Base-by-base conservation (phyloP, 2,888 invertebrate species). In the Erebia aethiops region DNA sequence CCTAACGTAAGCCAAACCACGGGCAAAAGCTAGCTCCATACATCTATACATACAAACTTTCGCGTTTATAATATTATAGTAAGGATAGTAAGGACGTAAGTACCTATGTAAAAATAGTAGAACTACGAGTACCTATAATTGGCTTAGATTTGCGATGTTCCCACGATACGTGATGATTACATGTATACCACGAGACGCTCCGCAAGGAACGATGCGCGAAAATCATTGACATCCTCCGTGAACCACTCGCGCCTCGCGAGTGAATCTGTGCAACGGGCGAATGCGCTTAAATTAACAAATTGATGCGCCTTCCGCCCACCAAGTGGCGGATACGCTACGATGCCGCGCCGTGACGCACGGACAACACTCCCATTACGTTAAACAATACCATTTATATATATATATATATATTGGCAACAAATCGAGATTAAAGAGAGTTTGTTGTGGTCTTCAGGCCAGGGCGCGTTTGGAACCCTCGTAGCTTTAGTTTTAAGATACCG, bases 221-320 rank as follows among this genome's bases (percentile, higher is more conserved):
- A 80, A 81, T 80, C 78, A 80, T 79, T 80, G 80, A 79, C 80
- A 81, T 81, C 81, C 79, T 81, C 77, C 77, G 74, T 76, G 75
- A 77, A 74, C 75, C 76, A 75, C 77, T 76, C 77, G 70, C 76
- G 77, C 75, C 77, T 75, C 77, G 73, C 77, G 77, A 80, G 81
- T 80, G 84, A 88, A 89, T 88, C 88, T 84, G 84, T 87, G 87
- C 86, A 83, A 60, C 72, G 75, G 77, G 77, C 82, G 80, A 81
- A 82, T 81, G 79, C 80, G 85, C 80, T 84, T 87, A 87, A 90
- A 87, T 88, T 80, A 85, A 84, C 88, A 89, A 89, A 89, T 90
- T 89, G 89, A 80, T 80, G 81, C 85, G 85, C 83, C 89, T 84
- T 89, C 89, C 89, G 88, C 80, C 81, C 81, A 75, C 71, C 82